A percentile compares a stretch with the other conserved stretches of the same genome.
Conservation (phyloP, 1,140 invertebrate species). For the Atopsyche davidsoni region DNA sequence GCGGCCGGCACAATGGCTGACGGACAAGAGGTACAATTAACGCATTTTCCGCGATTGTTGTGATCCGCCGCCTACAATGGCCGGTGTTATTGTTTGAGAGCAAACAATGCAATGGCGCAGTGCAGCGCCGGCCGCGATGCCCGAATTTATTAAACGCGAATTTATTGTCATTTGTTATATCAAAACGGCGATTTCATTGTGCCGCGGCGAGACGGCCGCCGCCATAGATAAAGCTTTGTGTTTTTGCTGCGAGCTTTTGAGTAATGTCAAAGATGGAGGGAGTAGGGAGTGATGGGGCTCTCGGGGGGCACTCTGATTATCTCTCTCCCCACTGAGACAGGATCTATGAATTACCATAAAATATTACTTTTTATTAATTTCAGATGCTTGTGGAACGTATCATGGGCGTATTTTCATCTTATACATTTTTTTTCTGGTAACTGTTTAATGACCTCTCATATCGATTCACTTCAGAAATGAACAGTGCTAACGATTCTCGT, state of each 20-base stretch:
- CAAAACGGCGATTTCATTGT: slow-evolving; percentile 1
- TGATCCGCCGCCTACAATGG: slow-evolving; percentile 21
- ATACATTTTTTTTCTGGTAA: no score
- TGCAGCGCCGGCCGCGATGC: slow-evolving; percentile 24
- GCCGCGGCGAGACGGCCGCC: neutral
- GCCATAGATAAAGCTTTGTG: neutral
- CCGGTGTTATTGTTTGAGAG: slow-evolving; percentile 16
- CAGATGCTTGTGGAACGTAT: no score
- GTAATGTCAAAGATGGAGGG: no score
- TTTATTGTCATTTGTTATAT: slow-evolving; percentile 26
- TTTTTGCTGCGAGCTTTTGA: neutral
- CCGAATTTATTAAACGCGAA: slow-evolving; percentile 27
- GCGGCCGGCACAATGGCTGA: slow-evolving; percentile 26
- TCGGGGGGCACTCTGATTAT: no score
- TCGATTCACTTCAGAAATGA: no score
- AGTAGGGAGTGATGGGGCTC: no score
- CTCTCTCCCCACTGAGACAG: no score
- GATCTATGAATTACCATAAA: no score
- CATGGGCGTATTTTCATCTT: no score
- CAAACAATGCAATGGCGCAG: slow-evolving; percentile 26
- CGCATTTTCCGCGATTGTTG: slow-evolving; percentile 31
- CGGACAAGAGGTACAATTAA: slow-evolving; percentile 30
- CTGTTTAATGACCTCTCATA: no score
- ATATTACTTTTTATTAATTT: no score
- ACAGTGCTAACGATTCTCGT: no score